These are phyloP conservation scores for Orthosia gothica DNA, from an alignment of 2,888 invertebrate genomes.

Conservation along the genomic window DNA sequence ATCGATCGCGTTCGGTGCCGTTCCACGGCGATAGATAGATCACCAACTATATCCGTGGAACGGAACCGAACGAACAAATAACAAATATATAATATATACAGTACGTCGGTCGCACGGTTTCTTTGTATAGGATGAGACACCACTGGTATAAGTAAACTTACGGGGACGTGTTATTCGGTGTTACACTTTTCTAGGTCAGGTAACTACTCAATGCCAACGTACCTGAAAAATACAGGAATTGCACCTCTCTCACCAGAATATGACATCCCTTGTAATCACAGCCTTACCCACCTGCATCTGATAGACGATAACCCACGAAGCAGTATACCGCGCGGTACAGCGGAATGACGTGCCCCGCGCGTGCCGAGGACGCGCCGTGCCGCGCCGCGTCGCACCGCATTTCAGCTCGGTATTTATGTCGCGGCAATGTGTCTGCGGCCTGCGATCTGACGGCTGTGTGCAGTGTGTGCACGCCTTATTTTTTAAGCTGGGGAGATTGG, in stretches of 20 bases:
- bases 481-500: conserved; percentile 4
- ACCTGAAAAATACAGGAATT: neutral
- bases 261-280: neutral
- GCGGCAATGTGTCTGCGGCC: conserved; percentile 54
- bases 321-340: conserved; percentile 58
- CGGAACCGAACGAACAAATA: too few relatives aligned
- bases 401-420: conserved; percentile 56
- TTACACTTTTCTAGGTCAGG: too few relatives aligned
- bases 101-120: too few relatives aligned
- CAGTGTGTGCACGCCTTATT: conserved; percentile 23
- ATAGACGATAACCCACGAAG: conserved; percentile 66
- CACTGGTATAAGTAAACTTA: too few relatives aligned
- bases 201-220: too few relatives aligned
- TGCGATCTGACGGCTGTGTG: conserved; percentile 36
- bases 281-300: conserved; percentile 56
- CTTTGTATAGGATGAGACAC: too few relatives aligned
- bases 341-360: conserved; percentile 38
- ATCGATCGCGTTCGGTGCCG: too few relatives aligned
- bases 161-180: too few relatives aligned
- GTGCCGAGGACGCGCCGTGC: conserved; percentile 38
- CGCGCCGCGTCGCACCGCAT: conserved; percentile 56
- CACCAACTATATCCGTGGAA: too few relatives aligned
- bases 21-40: too few relatives aligned
- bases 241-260: neutral
- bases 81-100: too few relatives aligned